phyloP scores from a whole-genome alignment of 2,113 vertebrate species.

The Ammodytes marinus region DNA sequence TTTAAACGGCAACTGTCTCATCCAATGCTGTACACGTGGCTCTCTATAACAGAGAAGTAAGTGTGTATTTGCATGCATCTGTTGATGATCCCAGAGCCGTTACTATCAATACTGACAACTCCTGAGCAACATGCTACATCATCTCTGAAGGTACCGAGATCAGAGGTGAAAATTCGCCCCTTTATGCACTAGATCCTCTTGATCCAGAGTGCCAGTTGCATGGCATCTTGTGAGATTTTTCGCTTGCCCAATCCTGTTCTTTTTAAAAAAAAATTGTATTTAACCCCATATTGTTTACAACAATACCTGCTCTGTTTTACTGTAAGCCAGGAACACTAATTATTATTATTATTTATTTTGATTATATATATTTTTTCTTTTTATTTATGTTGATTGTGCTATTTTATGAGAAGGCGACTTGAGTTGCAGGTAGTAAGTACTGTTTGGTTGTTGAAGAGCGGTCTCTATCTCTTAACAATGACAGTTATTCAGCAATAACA shows the following conservation, averaged over 20 bases:
- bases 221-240: slow-evolving; percentile 33
- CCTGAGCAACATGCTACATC: slow-evolving; percentile 8
- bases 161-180: slow-evolving; percentile 3
- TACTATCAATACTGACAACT: not conserved
- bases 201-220: slow-evolving; percentile 20
- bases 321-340: slow-evolving; percentile 77
- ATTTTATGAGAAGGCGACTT: slow-evolving; percentile 43
- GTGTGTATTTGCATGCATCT: slow-evolving; percentile 33
- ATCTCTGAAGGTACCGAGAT: slow-evolving; percentile 40
- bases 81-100: slow-evolving; percentile 32
- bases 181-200: slow-evolving; percentile 45
- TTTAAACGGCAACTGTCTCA: slow-evolving; percentile 31
- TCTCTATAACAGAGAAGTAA: slow-evolving; percentile 6
- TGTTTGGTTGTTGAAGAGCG: slow-evolving; percentile 22
- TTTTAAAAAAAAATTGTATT: slow-evolving; percentile 42
- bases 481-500: slow-evolving; percentile 69
- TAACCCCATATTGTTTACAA: slow-evolving; percentile 69
- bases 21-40: slow-evolving; percentile 22
- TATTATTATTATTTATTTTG: slow-evolving; percentile 77
- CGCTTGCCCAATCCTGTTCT: slow-evolving; percentile 17
- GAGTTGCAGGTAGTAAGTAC: slow-evolving; percentile 25
- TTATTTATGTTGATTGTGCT: slow-evolving; percentile 51
- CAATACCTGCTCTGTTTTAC: slow-evolving; percentile 63
- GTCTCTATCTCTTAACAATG: slow-evolving; percentile 20
- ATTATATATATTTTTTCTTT: slow-evolving; percentile 43